These are phyloP conservation scores for Saxicola maurus DNA, from an alignment of 2,797 vertebrate species.

Conservation along the genomic window DNA sequence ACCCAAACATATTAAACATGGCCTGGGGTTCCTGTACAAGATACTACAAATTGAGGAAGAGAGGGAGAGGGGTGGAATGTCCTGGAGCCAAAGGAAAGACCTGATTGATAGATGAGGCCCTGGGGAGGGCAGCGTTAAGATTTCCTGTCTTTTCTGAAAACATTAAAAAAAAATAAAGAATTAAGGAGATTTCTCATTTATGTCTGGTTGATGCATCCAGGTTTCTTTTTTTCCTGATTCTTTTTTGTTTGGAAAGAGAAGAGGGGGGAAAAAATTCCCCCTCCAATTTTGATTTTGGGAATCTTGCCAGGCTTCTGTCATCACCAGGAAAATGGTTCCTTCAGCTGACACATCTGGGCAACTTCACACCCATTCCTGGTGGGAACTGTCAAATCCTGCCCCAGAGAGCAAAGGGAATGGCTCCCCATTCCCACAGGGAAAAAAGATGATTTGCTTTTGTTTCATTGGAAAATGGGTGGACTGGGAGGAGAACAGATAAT, in stretches of 20 bases:
- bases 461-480: not conserved
- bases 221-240: not conserved
- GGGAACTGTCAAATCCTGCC: slow-evolving; percentile 29
- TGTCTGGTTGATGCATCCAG: not conserved
- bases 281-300: not conserved
- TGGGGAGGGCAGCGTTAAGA: not conserved
- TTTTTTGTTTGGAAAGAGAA: not conserved
- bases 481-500: not conserved
- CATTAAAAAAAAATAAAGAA: not conserved
- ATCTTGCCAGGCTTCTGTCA: slow-evolving; percentile 49
- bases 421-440: not conserved
- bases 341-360: slow-evolving; percentile 52
- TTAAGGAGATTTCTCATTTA: not conserved
- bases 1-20: slow-evolving; percentile 55
- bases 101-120: slow-evolving; percentile 21
- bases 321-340: slow-evolving; percentile 27
- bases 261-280: fast-evolving
- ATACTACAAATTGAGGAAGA: slow-evolving; percentile 21
- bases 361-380: slow-evolving; percentile 3
- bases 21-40: slow-evolving; percentile 52
- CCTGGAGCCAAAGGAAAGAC: not conserved
- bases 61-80: not conserved
- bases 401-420: not conserved
- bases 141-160: not conserved
- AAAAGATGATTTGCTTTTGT: not conserved